Evolutionary conservation across 2,797 vertebrate species (phyloP).

Genomic region (Lagorchestes hirsutus): DNA sequence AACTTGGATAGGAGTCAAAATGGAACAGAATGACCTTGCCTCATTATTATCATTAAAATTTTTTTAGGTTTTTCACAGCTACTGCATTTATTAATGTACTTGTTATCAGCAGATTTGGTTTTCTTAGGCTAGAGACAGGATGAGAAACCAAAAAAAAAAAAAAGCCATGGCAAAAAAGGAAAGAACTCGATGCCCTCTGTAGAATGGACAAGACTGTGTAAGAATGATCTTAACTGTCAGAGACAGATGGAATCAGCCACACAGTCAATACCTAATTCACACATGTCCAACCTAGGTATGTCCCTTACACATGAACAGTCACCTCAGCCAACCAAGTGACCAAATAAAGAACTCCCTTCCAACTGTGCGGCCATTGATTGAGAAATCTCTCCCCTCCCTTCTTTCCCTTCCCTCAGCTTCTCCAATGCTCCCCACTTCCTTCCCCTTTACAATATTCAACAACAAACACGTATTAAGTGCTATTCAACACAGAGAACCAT

Average conservation of each 20-base stretch:
- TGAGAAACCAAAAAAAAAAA: not conserved
- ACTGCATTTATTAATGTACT: not conserved
- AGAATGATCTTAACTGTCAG: not conserved
- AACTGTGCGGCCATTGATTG: not conserved
- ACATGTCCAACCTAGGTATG: not conserved
- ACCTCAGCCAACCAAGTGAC: not conserved
- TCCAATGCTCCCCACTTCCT: not conserved
- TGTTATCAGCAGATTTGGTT: not conserved
- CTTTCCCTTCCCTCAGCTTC: not conserved
- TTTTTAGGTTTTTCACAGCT: not conserved
- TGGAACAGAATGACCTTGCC: not conserved
- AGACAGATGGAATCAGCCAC: not conserved
- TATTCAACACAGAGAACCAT: not conserved
- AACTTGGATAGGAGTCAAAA: not conserved
- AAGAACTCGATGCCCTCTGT: not conserved
- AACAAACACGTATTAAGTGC: not conserved
- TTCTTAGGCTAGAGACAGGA: not conserved
- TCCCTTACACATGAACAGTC: not conserved
- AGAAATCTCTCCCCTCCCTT: not conserved
- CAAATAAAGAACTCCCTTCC: conserved; percentile 2
- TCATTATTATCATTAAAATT: not conserved
- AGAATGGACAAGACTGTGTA: not conserved
- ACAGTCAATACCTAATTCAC: conserved; percentile 7
- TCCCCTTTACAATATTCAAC: not conserved
- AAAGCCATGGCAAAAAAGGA: not conserved